Evolutionary conservation across 2,888 invertebrate species (phyloP), one percentile per base, ranked within the genome.

Genomic region (Temnothorax rugatulus): DNA sequence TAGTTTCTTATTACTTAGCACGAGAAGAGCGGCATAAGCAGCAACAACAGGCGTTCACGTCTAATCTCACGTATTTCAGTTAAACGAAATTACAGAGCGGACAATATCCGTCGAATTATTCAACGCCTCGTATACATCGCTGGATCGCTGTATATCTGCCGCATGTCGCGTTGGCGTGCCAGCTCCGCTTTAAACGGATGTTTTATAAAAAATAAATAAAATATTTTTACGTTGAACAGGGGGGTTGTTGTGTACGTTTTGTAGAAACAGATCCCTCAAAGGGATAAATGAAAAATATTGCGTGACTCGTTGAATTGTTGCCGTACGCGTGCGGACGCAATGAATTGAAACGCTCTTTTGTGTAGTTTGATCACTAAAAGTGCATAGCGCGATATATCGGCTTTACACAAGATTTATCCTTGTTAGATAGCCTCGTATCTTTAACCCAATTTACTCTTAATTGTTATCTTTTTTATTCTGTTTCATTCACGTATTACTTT

Each of bases 211-310:
- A 59, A 59, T 73, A 73, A 79, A 79, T 73, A 47, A 59, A 79
- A 79, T 79, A 59, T 79, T 79, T 77, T 73, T 68, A 68, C 66
- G 8, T n/a, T 34, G 38, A 7, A 34, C 13, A 2, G 18, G 13
- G 18, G n/a, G 8, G 9, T 13, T n/a, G 38, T 29, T 77, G 41
- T 29, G 4, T n/a, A 13, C 25, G 13, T 38, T 52, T 38, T 38
- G n/a, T 68, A 66, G 34, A 50, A 79, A 79, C 47, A 47, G 18
- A 79, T 73, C 71, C 11, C 8, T 79, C 79, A 38, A 71, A 71
- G 73, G 47, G 54, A 79, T 47, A 79, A 79, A 79, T 71, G 57
- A 79, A 57, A 71, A 79, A 79, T 59, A 79, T 79, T 79, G 59
- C 47, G 34, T 47, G 34, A 59, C 21, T 73, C 21, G 59, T 5